phyloP scores from a whole-genome alignment of 2,113 vertebrate species.

The Centropus unirufus region DNA sequence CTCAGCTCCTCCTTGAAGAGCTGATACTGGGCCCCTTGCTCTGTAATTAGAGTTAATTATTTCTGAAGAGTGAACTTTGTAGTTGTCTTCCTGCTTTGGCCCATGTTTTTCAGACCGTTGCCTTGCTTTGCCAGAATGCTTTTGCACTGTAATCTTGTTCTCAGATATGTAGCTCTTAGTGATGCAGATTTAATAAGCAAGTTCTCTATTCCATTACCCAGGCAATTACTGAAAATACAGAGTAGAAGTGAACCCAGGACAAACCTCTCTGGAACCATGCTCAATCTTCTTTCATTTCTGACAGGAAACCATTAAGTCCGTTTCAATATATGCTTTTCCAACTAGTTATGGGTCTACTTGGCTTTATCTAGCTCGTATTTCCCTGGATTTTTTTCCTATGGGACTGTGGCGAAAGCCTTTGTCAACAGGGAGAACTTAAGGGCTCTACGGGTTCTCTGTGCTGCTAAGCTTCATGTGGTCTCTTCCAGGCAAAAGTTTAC shows the following conservation, averaged over 20 bases:
- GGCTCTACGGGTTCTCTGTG: not conserved
- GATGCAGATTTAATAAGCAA: conserved; percentile 58
- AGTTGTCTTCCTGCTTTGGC: not conserved
- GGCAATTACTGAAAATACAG: conserved; percentile 54
- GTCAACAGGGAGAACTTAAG: not conserved
- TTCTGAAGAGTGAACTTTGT: conserved; percentile 4
- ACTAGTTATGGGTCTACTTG: conserved; percentile 23
- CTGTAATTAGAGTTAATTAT: not conserved
- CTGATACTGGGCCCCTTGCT: not conserved
- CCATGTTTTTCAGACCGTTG: not conserved
- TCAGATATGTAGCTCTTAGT: not conserved
- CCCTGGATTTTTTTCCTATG: not conserved
- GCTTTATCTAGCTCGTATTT: not conserved
- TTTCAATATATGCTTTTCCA: conserved; percentile 4
- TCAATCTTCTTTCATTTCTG: conserved; percentile 33
- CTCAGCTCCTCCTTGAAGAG: not conserved
- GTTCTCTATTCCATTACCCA: conserved; percentile 47
- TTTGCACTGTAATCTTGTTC: conserved; percentile 11
- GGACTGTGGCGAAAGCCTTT: not conserved
- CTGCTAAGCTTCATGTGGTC: not conserved
- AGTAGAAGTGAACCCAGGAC: conserved; percentile 40
- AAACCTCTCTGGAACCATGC: conserved; percentile 32
- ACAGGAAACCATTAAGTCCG: conserved; percentile 48
- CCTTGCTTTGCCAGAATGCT: not conserved
- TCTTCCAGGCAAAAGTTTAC: not conserved